Conservation (phyloP, 2,113 vertebrate genomes). For the Oncorhynchus clarkii region DNA sequence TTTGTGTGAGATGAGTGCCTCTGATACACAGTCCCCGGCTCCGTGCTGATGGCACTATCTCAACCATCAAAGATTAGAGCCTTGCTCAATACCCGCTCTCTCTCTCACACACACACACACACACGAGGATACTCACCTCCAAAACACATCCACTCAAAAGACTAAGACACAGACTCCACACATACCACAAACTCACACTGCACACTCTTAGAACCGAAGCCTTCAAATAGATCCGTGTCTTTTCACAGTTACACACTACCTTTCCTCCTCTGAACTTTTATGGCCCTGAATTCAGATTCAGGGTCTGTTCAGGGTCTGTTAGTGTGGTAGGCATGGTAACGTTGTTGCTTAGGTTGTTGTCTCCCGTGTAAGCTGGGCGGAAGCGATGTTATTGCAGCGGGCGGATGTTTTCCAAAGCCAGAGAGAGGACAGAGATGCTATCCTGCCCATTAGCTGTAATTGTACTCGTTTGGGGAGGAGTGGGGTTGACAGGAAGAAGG, state of each 20-base stretch:
- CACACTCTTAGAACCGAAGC: constrained; percentile 10
- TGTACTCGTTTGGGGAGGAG: constrained; percentile 49
- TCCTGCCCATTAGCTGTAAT: constrained; percentile 63
- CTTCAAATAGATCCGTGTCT: constrained; percentile 6
- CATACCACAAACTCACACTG: not conserved
- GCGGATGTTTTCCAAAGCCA: constrained; percentile 51
- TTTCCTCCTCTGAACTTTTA: not conserved
- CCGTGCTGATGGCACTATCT: constrained; percentile 56
- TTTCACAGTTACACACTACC: not conserved
- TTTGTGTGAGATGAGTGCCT: constrained; percentile 56
- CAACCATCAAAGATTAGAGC: constrained; percentile 50
- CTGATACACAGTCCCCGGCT: constrained; percentile 55
- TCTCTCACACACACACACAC: not conserved
- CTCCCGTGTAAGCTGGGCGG: constrained; percentile 4
- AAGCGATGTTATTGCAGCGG: constrained; percentile 17
- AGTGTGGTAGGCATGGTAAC: not conserved
- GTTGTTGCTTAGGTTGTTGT: not conserved
- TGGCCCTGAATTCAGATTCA: constrained; percentile 4
- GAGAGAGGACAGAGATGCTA: constrained; percentile 52
- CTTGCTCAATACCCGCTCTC: constrained; percentile 15
- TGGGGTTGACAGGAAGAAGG: constrained; percentile 28
- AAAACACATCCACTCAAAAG: constrained; percentile 7
- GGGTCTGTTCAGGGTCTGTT: constrained; percentile 1
- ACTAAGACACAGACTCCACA: constrained; percentile 20
- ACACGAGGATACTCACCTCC: not conserved